phyloP scores from a whole-genome alignment of 2,113 vertebrate species.

The Etheostoma spectabile region DNA sequence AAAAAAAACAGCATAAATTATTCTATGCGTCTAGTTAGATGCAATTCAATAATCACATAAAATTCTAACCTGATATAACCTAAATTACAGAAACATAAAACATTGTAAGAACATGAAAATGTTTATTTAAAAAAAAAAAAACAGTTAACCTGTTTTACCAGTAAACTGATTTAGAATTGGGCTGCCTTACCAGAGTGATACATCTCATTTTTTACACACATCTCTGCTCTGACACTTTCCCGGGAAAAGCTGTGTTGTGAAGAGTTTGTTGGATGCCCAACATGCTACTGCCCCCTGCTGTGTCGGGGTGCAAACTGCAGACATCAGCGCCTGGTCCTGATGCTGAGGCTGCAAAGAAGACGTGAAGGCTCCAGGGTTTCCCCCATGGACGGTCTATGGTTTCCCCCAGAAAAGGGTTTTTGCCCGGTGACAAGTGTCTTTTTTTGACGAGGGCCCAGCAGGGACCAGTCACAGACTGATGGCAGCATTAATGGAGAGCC shows the following conservation, averaged over 20 bases:
- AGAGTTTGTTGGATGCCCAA: not conserved
- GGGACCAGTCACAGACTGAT: no score
- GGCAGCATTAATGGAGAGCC: no score
- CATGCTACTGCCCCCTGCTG: conserved; percentile 56
- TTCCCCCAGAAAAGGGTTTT: no score
- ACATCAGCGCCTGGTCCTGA: conserved; percentile 22
- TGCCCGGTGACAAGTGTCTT: no score
- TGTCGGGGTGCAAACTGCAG: conserved; percentile 50
- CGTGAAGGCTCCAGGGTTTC: not conserved
- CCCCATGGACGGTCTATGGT: no score
- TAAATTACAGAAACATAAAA: not conserved
- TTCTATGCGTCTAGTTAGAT: not conserved
- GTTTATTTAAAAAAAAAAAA: not conserved
- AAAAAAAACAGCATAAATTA: not conserved
- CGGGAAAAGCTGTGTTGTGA: not conserved
- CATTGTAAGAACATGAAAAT: not conserved
- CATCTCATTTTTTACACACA: not conserved
- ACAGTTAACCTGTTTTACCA: not conserved
- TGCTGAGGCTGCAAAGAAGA: conserved; percentile 51
- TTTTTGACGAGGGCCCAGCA: no score
- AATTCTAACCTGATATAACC: not conserved
- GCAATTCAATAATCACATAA: not conserved
- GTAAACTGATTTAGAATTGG: not conserved
- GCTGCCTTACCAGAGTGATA: conserved; percentile 14
- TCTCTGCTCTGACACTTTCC: conserved; percentile 9